A percentile compares a stretch with the other conserved stretches of the same genome.
phyloP scores from a whole-genome alignment of 1,140 invertebrate genomes.

The Orussus abietinus region DNA sequence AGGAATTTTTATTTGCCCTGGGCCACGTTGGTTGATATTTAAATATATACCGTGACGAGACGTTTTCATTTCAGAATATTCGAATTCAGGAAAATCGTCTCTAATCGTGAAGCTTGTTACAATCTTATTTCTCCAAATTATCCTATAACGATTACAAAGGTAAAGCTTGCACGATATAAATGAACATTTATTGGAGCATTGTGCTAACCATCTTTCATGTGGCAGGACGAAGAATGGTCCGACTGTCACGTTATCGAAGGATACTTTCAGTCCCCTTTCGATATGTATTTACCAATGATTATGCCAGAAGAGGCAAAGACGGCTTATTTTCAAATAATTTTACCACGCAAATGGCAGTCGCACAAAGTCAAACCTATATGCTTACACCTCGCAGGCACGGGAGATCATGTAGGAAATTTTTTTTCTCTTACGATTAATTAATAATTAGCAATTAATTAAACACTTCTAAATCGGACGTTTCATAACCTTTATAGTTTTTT shows the following conservation, averaged over 20 bases:
- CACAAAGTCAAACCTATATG: conserved; percentile 77
- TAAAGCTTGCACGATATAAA: too few relatives aligned
- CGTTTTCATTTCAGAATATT: conserved; percentile 69
- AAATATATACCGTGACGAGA: too few relatives aligned
- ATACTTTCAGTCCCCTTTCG: conserved; percentile 84
- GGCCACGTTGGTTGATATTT: too few relatives aligned
- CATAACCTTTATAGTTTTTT: conserved; percentile 72
- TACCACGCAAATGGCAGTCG: conserved; percentile 77
- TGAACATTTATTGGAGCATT: too few relatives aligned
- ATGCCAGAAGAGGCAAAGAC: conserved; percentile 79
- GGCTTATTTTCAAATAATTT: conserved; percentile 78
- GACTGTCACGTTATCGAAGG: conserved; percentile 82
- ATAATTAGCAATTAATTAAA: conserved; percentile 18
- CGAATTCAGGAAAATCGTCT: conserved; percentile 83
- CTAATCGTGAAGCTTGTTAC: conserved; percentile 77
- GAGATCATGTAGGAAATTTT: conserved; percentile 83
- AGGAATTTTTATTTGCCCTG: too few relatives aligned
- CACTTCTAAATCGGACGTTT: not conserved
- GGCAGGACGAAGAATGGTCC: conserved; percentile 72
- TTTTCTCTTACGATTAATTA: conserved; percentile 13
- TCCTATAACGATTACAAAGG: conserved; percentile 86
- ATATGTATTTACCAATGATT: conserved; percentile 76
- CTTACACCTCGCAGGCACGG: conserved; percentile 94
- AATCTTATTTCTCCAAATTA: conserved; percentile 78
- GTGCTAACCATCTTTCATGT: too few relatives aligned